These are phyloP conservation scores for Dicyrtoma fusca DNA, from an alignment of 2,888 invertebrate species.

Conservation along the genomic window DNA sequence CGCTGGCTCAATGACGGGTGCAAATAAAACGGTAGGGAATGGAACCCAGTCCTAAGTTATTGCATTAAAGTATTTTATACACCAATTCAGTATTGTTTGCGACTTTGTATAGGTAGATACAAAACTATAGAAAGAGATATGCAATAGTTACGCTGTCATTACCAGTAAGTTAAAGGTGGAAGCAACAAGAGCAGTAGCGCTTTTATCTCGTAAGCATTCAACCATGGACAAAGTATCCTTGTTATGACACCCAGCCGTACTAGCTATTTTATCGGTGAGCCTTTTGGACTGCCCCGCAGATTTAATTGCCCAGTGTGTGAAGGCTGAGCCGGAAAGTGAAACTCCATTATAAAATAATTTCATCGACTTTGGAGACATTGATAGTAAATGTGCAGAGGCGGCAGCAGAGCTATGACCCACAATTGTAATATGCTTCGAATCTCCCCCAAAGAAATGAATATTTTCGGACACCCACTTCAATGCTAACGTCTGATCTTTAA, in stretches of 20 bases:
- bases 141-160: neutral
- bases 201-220: constrained; percentile 38
- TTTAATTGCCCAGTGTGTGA: constrained; percentile 45
- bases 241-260: constrained; percentile 39
- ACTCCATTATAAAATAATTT: constrained; percentile 41
- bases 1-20: constrained; percentile 45
- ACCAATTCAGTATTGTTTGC: too few relatives aligned
- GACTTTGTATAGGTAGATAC: too few relatives aligned
- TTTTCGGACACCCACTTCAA: constrained; percentile 45
- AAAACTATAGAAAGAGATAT: neutral
- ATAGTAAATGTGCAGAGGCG: constrained; percentile 29
- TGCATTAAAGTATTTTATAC: neutral
- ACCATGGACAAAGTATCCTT: constrained; percentile 35
- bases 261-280: constrained; percentile 38
- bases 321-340: constrained; percentile 37
- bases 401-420: too few relatives aligned
- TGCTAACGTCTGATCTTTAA: constrained; percentile 36
- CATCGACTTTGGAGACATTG: constrained; percentile 28
- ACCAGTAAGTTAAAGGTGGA: constrained; percentile 20
- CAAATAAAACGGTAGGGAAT: constrained; percentile 45
- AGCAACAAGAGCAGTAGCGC: constrained; percentile 19
- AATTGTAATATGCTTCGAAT: neutral
- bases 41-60: constrained; percentile 46
- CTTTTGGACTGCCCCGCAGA: constrained; percentile 34
- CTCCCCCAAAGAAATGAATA: constrained; percentile 32